Percentiles rank a stretch among this genome's conserved stretches.
phyloP scores from a whole-genome alignment of 2,888 invertebrate genomes.

The Falcaria lacertinaria region DNA sequence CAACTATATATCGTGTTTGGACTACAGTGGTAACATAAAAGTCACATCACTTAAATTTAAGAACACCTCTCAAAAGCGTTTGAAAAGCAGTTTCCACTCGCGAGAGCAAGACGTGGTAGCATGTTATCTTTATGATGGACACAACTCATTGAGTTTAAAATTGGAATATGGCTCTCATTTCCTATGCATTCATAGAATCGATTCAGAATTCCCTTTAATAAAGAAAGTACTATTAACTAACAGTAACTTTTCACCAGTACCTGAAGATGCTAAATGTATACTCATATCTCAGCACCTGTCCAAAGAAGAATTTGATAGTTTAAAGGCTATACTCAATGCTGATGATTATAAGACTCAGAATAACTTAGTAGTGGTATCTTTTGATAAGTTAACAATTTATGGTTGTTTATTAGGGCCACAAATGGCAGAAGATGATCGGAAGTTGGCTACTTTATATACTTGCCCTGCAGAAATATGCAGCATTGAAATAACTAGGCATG shows the following conservation, averaged over 20 bases:
- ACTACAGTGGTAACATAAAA: slow-evolving; percentile 43
- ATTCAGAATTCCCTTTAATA: slow-evolving; percentile 34
- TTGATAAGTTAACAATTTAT: slow-evolving; percentile 43
- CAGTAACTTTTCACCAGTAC: slow-evolving; percentile 13
- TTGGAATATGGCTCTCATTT: slow-evolving; percentile 30
- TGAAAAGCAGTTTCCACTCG: slow-evolving; percentile 38
- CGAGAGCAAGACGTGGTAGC: slow-evolving; percentile 31
- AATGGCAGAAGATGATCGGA: slow-evolving; percentile 22
- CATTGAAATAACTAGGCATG: slow-evolving; percentile 31
- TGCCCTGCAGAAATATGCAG: slow-evolving; percentile 51
- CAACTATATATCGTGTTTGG: slow-evolving; percentile 51
- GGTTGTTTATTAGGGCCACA: slow-evolving; percentile 35
- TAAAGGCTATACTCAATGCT: slow-evolving; percentile 24
- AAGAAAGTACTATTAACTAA: slow-evolving; percentile 24
- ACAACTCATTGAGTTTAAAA: slow-evolving; percentile 40
- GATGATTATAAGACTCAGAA: slow-evolving; percentile 12
- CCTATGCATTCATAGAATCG: slow-evolving; percentile 39
- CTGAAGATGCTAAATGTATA: slow-evolving; percentile 27
- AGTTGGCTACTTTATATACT: slow-evolving; percentile 38
- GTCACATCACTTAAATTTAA: slow-evolving; percentile 50
- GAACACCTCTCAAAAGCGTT: slow-evolving; percentile 36
- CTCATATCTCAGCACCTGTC: slow-evolving; percentile 20
- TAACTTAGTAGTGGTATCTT: slow-evolving; percentile 34
- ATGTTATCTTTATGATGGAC: slow-evolving; percentile 20
- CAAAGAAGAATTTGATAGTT: slow-evolving; percentile 15